These are phyloP conservation scores for Calameuta pallipes DNA, from an alignment of 2,888 invertebrate genomes.

Conservation along the genomic window DNA sequence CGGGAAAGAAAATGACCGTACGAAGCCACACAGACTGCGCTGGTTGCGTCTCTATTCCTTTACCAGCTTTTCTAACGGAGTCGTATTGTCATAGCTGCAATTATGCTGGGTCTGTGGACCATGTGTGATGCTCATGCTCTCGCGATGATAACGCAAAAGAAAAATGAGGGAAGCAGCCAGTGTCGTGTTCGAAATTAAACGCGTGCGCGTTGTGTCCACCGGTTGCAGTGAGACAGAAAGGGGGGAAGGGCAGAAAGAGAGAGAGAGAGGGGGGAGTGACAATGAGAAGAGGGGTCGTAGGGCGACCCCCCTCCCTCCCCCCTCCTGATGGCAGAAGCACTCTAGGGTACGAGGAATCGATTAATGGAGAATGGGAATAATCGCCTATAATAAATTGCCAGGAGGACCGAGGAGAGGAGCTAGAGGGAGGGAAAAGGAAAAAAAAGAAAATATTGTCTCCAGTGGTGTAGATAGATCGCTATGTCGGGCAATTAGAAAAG, in stretches of 20 bases:
- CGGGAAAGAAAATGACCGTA: not conserved
- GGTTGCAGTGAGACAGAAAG: not conserved
- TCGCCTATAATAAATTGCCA: not conserved
- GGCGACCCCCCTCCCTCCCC: not conserved
- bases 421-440: slow-evolving; percentile 7
- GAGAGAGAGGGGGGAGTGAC: slow-evolving; percentile 10
- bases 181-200: not conserved
- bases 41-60: too few species aligned
- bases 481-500: not conserved
- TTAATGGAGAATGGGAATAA: not conserved
- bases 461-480: not conserved
- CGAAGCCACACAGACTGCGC: not conserved
- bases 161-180: not conserved
- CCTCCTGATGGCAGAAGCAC: not conserved
- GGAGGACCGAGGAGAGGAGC: slow-evolving; percentile 15
- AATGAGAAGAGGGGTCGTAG: slow-evolving; percentile 28
- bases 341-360: not conserved
- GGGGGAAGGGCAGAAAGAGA: slow-evolving; percentile 17
- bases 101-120: not conserved
- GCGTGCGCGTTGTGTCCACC: not conserved
- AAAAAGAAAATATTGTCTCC: not conserved
- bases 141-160: not conserved
- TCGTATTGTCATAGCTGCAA: not conserved
- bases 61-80: too few species aligned
- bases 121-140: not conserved